phyloP scores from a whole-genome alignment of 1,140 invertebrate species.

The Diorhabda carinulata region DNA sequence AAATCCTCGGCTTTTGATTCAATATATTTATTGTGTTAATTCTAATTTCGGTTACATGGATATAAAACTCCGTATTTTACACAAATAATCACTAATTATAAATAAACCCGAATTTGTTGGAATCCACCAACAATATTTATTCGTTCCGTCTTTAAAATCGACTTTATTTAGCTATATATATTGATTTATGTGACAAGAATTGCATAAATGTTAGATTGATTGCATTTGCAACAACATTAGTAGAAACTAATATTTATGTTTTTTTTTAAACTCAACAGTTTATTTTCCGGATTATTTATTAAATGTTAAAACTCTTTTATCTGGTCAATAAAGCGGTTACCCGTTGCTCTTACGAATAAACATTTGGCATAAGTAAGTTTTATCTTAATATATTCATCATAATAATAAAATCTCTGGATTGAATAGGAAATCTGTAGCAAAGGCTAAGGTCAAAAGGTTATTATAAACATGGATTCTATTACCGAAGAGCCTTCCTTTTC shows the following conservation, averaged over 20 bases:
- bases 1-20: too few species aligned
- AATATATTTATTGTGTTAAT: too few species aligned
- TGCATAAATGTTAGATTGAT: constrained; percentile 9
- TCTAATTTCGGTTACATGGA: too few species aligned
- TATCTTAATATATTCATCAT: too few species aligned
- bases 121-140: constrained; percentile 1
- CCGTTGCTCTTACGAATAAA: too few species aligned
- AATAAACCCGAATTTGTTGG: neutral
- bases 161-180: constrained; percentile 10
- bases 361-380: too few species aligned
- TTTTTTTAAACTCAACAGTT: constrained; percentile 6
- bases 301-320: constrained; percentile 10
- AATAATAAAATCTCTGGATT: too few species aligned
- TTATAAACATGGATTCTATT: too few species aligned
- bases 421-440: too few species aligned
- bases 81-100: constrained; percentile 16
- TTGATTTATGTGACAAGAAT: constrained; percentile 13
- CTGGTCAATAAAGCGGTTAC: neutral
- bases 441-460: too few species aligned
- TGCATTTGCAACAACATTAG: constrained; percentile 14
- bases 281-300: constrained; percentile 4
- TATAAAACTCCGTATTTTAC: neutral
- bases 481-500: too few species aligned
- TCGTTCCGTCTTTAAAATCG: neutral
- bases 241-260: constrained; percentile 11